phyloP scores from a whole-genome alignment of 2,113 vertebrate genomes.

The Oncorhynchus tshawytscha region DNA sequence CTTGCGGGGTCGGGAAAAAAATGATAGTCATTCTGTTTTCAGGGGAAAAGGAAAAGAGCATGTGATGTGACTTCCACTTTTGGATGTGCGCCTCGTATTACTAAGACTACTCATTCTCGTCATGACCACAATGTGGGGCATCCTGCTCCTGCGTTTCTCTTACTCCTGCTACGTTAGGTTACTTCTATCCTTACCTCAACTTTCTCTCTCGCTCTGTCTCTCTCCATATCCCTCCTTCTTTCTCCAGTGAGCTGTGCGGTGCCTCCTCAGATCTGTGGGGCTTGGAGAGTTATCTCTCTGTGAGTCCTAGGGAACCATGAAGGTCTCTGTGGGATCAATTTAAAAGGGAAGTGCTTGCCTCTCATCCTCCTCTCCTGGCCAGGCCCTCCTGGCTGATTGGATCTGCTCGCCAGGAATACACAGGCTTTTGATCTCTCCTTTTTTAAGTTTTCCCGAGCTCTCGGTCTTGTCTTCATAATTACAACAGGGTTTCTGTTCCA shows the following conservation, averaged over 20 bases:
- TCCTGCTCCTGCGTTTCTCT: too few relatives aligned
- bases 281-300: constrained; percentile 53
- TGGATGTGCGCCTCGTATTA: too few relatives aligned
- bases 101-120: too few relatives aligned
- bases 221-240: neutral
- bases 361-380: constrained; percentile 41
- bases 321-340: constrained; percentile 78
- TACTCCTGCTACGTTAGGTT: too few relatives aligned
- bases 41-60: too few relatives aligned
- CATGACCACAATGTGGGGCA: too few relatives aligned
- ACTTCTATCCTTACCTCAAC: neutral
- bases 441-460: constrained; percentile 56
- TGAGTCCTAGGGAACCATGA: constrained; percentile 71
- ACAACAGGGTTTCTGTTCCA: constrained; percentile 38
- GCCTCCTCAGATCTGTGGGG: constrained; percentile 56
- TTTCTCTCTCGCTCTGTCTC: neutral
- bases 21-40: too few relatives aligned
- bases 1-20: too few relatives aligned
- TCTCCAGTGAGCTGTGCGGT: constrained; percentile 6
- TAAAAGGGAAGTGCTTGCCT: constrained; percentile 69
- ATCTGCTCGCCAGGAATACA: constrained; percentile 59
- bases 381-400: constrained; percentile 68
- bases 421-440: constrained; percentile 65
- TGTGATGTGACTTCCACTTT: too few relatives aligned
- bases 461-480: neutral